phyloP scores from a whole-genome alignment of 2,113 vertebrate genomes.

The Cardinalis cardinalis region DNA sequence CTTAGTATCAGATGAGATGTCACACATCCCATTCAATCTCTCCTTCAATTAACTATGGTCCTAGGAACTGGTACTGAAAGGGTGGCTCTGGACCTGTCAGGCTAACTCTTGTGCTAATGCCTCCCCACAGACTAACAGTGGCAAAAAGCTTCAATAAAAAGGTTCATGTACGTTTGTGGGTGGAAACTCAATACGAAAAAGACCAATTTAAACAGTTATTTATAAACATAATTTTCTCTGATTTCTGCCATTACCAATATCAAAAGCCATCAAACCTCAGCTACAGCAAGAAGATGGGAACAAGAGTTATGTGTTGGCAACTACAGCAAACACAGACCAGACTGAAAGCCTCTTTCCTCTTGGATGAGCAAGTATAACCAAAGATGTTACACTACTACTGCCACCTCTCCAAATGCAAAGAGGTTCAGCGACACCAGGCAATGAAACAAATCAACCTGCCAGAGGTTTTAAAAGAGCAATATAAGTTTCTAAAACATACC shows the following conservation, averaged over 20 bases:
- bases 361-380: not conserved
- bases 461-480: not conserved
- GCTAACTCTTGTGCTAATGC: not conserved
- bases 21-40: not conserved
- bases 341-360: not conserved
- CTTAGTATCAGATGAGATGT: not conserved
- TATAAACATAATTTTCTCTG: not conserved
- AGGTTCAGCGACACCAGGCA: not conserved
- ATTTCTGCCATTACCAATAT: not conserved
- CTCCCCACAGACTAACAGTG: not conserved
- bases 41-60: not conserved
- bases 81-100: not conserved
- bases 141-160: not conserved
- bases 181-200: not conserved
- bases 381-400: not conserved
- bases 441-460: not conserved
- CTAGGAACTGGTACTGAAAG: not conserved
- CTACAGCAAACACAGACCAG: not conserved
- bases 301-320: not conserved
- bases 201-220: not conserved
- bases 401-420: not conserved
- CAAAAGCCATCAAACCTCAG: slow-evolving; percentile 5
- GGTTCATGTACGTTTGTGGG: not conserved
- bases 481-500: slow-evolving; percentile 7
- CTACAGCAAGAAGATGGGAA: not conserved